Percentiles rank a stretch among this genome's conserved stretches.
Conservation (phyloP, 1,140 invertebrate species). For the Odontomachus brunneus region DNA sequence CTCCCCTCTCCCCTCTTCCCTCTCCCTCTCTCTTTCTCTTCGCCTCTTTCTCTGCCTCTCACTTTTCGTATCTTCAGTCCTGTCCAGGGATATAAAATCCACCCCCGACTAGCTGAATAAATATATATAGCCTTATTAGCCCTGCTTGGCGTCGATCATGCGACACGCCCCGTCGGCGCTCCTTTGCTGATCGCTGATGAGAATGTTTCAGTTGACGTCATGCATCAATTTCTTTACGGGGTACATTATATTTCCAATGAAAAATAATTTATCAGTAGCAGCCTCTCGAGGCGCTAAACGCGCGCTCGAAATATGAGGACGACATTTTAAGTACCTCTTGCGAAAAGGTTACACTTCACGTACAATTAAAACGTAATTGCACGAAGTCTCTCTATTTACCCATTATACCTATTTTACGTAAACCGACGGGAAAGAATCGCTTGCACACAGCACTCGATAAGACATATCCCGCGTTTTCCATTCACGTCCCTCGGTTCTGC, state of each 20-base stretch:
- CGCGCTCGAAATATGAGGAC: too few relatives aligned
- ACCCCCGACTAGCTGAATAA: constrained; percentile 78
- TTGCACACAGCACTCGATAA: constrained; percentile 1
- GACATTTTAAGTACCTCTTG: background rate
- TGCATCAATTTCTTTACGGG: background rate
- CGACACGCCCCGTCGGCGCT: constrained; percentile 53
- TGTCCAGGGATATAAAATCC: constrained; percentile 70
- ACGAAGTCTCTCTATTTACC: background rate
- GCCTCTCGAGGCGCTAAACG: too few relatives aligned
- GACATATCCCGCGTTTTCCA: constrained; percentile 48
- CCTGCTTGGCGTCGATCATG: constrained; percentile 78
- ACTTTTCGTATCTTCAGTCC: constrained; percentile 49
- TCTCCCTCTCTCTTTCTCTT: constrained; percentile 55
- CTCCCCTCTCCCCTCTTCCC: too few relatives aligned
- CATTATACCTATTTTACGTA: background rate
- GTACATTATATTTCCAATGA: too few relatives aligned
- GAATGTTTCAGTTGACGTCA: constrained; percentile 64
- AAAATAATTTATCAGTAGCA: too few relatives aligned
- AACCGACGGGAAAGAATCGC: constrained; percentile 9
- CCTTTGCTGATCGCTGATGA: constrained; percentile 67
- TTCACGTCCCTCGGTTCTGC: constrained; percentile 48
- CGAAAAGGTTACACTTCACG: background rate
- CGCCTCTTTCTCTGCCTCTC: constrained; percentile 51
- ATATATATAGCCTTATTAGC: constrained; percentile 84
- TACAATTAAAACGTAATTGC: background rate